phyloP scores from a whole-genome alignment of 2,113 vertebrate genomes.

The Pygoscelis antarcticus region DNA sequence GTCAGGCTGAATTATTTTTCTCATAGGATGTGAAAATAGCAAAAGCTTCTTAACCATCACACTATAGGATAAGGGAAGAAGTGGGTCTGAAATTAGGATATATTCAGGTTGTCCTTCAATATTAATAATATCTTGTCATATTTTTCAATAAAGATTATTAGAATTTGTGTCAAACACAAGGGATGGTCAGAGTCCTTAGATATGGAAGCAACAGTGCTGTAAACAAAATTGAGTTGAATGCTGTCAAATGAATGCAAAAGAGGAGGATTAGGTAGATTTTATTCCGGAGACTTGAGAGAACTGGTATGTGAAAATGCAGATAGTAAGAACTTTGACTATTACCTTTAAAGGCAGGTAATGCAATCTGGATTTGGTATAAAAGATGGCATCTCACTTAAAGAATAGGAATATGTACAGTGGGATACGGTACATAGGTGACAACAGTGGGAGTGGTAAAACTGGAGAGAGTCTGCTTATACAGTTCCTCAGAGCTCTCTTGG shows the following conservation, averaged over 20 bases:
- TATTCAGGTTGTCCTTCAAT: neutral
- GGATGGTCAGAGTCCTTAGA: neutral
- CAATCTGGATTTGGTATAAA: neutral
- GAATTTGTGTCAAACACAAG: neutral
- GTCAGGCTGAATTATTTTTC: neutral
- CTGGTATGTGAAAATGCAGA: neutral
- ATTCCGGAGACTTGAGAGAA: neutral
- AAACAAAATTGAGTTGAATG: neutral
- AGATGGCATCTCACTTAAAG: neutral
- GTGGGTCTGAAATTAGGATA: neutral
- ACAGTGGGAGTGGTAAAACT: neutral
- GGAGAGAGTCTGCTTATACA: neutral
- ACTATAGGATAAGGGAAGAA: neutral
- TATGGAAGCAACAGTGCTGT: neutral
- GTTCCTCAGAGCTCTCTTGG: neutral
- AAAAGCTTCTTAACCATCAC: neutral
- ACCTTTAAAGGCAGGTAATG: neutral
- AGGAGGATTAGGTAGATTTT: neutral
- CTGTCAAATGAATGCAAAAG: neutral
- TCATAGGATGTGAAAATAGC: neutral
- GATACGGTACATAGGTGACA: neutral
- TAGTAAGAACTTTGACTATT: neutral
- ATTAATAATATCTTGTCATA: neutral
- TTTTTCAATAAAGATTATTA: neutral
- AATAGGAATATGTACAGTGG: neutral